Evolutionary conservation across 2,797 vertebrate species (phyloP).

Genomic region (Takifugu rubripes): DNA sequence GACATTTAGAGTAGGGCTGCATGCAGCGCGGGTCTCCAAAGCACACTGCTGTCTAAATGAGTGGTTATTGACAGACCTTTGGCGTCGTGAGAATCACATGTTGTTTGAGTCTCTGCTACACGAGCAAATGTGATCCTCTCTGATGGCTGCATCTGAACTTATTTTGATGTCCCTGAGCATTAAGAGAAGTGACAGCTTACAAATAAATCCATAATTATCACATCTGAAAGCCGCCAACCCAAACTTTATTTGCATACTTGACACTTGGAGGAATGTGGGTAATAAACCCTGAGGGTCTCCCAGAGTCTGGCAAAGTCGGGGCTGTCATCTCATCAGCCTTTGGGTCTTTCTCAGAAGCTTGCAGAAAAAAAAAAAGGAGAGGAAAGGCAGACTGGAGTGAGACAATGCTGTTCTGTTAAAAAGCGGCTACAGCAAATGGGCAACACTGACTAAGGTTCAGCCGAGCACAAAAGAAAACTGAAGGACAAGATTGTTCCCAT

Average conservation of each 20-base stretch:
- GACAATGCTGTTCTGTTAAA: conserved; percentile 63
- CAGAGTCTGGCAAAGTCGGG: conserved; percentile 67
- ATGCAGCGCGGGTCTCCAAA: conserved; percentile 69
- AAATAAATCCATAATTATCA: conserved; percentile 87
- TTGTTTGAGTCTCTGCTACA: conserved; percentile 75
- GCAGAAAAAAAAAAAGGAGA: conserved; percentile 30
- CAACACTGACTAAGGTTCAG: conserved; percentile 71
- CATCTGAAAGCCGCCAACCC: conserved; percentile 75
- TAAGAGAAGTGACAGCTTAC: conserved; percentile 84
- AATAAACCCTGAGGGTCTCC: conserved; percentile 74
- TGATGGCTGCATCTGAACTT: conserved; percentile 80
- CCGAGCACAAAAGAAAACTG: conserved; percentile 71
- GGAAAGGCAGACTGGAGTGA: conserved; percentile 59
- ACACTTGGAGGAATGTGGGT: conserved; percentile 72
- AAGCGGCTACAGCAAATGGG: conserved; percentile 68
- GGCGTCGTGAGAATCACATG: conserved; percentile 68
- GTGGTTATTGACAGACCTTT: conserved; percentile 80
- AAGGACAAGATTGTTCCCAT: conserved; percentile 78
- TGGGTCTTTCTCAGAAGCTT: conserved; percentile 67
- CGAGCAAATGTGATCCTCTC: conserved; percentile 78
- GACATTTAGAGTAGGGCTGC: conserved; percentile 68
- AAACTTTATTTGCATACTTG: conserved; percentile 80
- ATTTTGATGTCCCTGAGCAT: conserved; percentile 83
- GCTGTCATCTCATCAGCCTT: conserved; percentile 74
- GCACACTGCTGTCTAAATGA: conserved; percentile 76